These are phyloP conservation scores for Drosophila quadrilineata DNA, from an alignment of 1,140 invertebrate genomes.

Conservation along the genomic window DNA sequence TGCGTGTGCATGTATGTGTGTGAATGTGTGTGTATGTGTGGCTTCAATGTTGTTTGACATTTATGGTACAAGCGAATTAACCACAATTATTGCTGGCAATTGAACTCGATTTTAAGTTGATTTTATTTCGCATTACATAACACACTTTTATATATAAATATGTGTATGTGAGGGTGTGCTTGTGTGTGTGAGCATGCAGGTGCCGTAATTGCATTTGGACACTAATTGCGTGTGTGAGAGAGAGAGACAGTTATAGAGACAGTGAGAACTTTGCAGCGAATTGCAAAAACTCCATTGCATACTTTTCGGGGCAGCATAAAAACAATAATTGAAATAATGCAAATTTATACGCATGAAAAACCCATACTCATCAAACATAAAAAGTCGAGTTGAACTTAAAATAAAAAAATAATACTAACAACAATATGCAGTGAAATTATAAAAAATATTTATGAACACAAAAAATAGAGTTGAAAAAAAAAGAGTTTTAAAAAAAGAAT, in stretches of 20 bases:
- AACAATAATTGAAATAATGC: slow-evolving; percentile 30
- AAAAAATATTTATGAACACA: not conserved
- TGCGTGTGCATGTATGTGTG: not conserved
- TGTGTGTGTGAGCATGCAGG: slow-evolving; percentile 47
- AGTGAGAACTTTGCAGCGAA: slow-evolving; percentile 12
- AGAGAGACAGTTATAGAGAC: not conserved
- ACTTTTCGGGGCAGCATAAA: slow-evolving; percentile 51
- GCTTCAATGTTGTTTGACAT: not conserved
- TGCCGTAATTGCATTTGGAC: slow-evolving; percentile 73
- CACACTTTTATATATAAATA: slow-evolving; percentile 6
- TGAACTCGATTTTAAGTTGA: slow-evolving; percentile 30
- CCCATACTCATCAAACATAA: slow-evolving; percentile 6
- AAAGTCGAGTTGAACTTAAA: not conserved
- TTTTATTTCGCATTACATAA: slow-evolving; percentile 34
- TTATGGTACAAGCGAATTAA: slow-evolving; percentile 14
- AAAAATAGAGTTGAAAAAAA: no score
- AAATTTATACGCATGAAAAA: slow-evolving; percentile 28
- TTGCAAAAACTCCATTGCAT: slow-evolving; percentile 58
- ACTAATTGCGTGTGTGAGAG: slow-evolving; percentile 48
- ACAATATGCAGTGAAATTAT: not conserved
- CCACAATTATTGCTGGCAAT: slow-evolving; percentile 35
- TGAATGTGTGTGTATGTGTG: not conserved
- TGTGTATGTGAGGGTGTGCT: not conserved
- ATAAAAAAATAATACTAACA: slow-evolving; percentile 1
- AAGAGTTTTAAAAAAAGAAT: no score